phyloP scores from a whole-genome alignment of 1,140 invertebrate genomes.

The Branchinecta lynchi region DNA sequence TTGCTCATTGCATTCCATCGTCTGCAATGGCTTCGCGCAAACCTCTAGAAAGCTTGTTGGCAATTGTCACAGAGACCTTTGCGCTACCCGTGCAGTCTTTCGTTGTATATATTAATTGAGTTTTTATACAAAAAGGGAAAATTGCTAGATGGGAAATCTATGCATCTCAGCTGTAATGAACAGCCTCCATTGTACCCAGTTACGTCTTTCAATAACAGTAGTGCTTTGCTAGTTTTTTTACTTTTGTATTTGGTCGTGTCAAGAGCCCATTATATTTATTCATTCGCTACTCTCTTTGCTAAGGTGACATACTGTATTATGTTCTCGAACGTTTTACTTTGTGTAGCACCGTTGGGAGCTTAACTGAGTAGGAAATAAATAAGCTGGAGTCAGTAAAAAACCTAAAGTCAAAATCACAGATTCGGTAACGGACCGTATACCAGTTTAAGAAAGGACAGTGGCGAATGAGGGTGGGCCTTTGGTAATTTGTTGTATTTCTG shows the following conservation, averaged over 20 bases:
- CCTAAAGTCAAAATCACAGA: too few species aligned
- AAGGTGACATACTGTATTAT: too few species aligned
- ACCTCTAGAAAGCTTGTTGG: background rate
- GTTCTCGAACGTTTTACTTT: too few species aligned
- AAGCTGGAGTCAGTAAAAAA: too few species aligned
- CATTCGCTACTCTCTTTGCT: too few species aligned
- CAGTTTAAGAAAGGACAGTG: too few species aligned
- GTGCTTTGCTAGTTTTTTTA: conserved; percentile 7
- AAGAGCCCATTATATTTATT: too few species aligned
- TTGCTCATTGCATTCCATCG: background rate
- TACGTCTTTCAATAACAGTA: background rate
- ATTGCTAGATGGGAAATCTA: background rate
- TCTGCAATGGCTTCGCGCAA: background rate
- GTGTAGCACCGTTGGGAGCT: too few species aligned
- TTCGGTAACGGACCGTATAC: too few species aligned
- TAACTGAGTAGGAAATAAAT: too few species aligned
- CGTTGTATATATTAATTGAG: background rate
- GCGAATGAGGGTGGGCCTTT: too few species aligned
- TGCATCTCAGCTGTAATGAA: background rate
- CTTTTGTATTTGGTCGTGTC: background rate
- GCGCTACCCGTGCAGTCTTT: background rate
- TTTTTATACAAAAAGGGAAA: conserved; percentile 3
- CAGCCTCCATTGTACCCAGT: conserved; percentile 8
- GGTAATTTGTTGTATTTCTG: too few species aligned
- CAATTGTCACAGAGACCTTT: background rate